Percentiles rank a stretch among this genome's conserved stretches.
phyloP scores from a whole-genome alignment of 2,888 invertebrate species.

The Drosophila subquinaria region DNA sequence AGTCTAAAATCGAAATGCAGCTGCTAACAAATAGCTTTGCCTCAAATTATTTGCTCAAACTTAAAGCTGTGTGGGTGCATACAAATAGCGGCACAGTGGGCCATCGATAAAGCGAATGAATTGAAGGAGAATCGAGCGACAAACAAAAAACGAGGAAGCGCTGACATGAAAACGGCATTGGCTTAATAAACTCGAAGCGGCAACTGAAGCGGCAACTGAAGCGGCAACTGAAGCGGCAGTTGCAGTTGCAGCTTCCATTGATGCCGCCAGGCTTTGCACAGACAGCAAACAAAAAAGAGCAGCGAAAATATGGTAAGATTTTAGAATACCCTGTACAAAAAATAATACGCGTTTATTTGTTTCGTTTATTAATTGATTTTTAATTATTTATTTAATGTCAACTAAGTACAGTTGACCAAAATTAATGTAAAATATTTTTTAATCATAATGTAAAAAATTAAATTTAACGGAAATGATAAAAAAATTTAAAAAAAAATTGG shows the following conservation, averaged over 20 bases:
- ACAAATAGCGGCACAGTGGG: slow-evolving; percentile 14
- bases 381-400: too few species aligned
- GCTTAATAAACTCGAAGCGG: slow-evolving; percentile 58
- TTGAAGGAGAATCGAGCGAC: neutral
- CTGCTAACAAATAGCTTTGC: slow-evolving; percentile 9
- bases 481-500: neutral
- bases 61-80: slow-evolving; percentile 22
- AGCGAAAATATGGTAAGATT: neutral
- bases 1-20: slow-evolving; percentile 5
- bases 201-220: slow-evolving; percentile 37
- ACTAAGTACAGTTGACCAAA: too few species aligned
- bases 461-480: too few species aligned
- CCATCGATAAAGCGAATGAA: slow-evolving; percentile 33
- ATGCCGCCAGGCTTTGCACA: slow-evolving; percentile 38
- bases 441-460: too few species aligned
- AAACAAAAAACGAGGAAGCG: slow-evolving; percentile 18
- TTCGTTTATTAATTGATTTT: too few species aligned
- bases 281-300: neutral
- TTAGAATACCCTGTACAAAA: slow-evolving; percentile 1
- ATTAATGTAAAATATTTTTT: too few species aligned
- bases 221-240: slow-evolving; percentile 35
- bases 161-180: slow-evolving; percentile 69
- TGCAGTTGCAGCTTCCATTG: slow-evolving; percentile 42
- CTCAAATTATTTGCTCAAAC: slow-evolving; percentile 20
- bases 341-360: neutral